phyloP scores from a whole-genome alignment of 2,797 vertebrate genomes.

The Squalus acanthias region DNA sequence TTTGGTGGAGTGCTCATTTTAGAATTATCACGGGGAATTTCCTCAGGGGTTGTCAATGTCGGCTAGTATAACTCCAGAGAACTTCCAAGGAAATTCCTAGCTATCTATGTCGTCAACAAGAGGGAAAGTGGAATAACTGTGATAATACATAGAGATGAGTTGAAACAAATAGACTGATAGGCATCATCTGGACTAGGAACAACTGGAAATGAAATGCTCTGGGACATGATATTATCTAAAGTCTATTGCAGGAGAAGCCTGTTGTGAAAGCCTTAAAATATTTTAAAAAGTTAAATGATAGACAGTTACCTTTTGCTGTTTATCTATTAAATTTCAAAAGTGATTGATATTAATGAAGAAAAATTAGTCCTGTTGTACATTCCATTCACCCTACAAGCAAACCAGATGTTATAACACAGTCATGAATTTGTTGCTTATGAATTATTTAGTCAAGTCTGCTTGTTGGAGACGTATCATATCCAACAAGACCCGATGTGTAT shows the following conservation, averaged over 20 bases:
- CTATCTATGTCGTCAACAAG: background rate
- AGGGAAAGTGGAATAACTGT: background rate
- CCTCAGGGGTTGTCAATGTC: background rate
- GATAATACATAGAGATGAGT: background rate
- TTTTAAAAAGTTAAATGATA: background rate
- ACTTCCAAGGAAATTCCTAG: background rate
- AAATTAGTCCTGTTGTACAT: background rate
- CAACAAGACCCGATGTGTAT: background rate
- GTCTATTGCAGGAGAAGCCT: background rate
- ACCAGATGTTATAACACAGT: conserved; percentile 34
- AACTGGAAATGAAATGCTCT: background rate
- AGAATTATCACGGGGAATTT: background rate
- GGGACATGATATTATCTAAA: background rate
- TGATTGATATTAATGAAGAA: background rate
- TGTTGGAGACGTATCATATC: conserved; percentile 26
- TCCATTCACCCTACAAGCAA: background rate
- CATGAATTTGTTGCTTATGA: conserved; percentile 25
- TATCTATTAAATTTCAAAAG: background rate
- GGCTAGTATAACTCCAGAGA: background rate
- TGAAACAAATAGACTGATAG: background rate
- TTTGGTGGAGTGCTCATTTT: background rate
- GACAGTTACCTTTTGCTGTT: background rate
- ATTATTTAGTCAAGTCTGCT: conserved; percentile 27
- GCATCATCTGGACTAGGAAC: background rate
- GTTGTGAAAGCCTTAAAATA: background rate